These are phyloP conservation scores for Rhinichthys klamathensis DNA, from an alignment of 2,113 vertebrate genomes.

Conservation along the genomic window DNA sequence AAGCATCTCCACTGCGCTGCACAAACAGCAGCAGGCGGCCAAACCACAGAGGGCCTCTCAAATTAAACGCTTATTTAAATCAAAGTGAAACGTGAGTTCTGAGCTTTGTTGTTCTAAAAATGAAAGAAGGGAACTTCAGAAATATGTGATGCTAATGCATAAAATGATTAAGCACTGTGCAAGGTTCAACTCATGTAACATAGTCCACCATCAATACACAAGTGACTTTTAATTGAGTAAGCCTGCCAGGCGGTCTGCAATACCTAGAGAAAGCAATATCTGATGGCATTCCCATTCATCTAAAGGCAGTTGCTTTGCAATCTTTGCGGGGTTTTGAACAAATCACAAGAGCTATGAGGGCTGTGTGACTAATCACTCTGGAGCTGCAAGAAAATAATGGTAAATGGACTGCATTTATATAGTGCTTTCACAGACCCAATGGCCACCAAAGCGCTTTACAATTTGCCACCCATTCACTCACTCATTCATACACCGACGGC, in stretches of 20 bases:
- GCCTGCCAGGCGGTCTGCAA: background rate
- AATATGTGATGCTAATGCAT: background rate
- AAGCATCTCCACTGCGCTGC: slow-evolving; percentile 47
- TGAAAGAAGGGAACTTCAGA: background rate
- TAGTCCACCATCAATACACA: background rate
- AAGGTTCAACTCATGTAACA: background rate
- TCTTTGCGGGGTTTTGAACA: background rate
- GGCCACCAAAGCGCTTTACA: too few species aligned
- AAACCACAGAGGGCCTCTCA: slow-evolving; percentile 53
- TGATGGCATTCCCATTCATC: background rate
- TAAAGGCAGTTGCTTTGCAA: background rate
- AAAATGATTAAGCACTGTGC: too few species aligned
- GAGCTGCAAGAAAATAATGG: background rate
- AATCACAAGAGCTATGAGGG: too few species aligned
- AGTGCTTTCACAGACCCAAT: too few species aligned
- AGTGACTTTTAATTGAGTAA: background rate
- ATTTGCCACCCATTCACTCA: too few species aligned
- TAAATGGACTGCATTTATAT: too few species aligned
- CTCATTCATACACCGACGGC: too few species aligned
- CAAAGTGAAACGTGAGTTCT: slow-evolving; percentile 29
- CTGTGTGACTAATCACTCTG: too few species aligned
- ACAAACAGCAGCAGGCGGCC: slow-evolving; percentile 52
- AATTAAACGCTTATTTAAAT: slow-evolving; percentile 60
- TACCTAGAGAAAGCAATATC: background rate
- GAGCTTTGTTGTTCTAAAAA: slow-evolving; percentile 34